Evolutionary conservation across 2,113 vertebrate species (phyloP), one percentile per base, ranked within the genome.

Genomic region (Myrmecophaga tridactyla): DNA sequence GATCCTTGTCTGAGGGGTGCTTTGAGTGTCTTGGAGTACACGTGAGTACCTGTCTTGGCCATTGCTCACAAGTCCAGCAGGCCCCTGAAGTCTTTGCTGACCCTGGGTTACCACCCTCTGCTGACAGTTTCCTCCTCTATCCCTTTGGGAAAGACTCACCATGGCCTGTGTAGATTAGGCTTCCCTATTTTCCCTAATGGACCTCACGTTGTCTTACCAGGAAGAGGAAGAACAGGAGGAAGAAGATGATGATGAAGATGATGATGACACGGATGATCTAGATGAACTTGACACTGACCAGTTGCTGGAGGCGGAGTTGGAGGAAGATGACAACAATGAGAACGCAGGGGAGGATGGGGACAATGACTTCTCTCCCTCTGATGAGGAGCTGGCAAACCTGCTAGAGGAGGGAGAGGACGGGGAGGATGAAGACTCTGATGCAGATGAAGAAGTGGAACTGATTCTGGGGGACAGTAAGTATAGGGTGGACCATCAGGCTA

Each of bases 381-480:
- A 99, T 7, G 99, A 99, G 92, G 99, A 99, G 95, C 98, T 99
- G 51, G 99, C 99, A 10, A 99, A 98, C 72, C 98, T 99, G 41
- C 98, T 99, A 13, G 99, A 99, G 96, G 99, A 99, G 80, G 99
- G 99, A 34, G 99, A 98, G 18, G 99, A 99, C 0, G 99, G 97
- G 14, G 99, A 99, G 39, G 99, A 99, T 0, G 99, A 99, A 31
- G 99, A 99, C 13, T 99, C 99, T 0, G 99, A 99, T 9, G 99
- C 99, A 43, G 99, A 99, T 4, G 98, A 99, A 53, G 99, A 99
- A 96, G 99, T 98, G 6, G 99, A 99, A 89, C 98, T 99, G 93
- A 99, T 99, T 93, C 99, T 99, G n/a, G 99, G 99, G 93, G 99
- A 99, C 75, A 99, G 99, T 99, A 98, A 99, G 99, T 99, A 94